Percentiles rank a stretch among this genome's conserved stretches.
These are phyloP conservation scores for Chironomus riparius DNA, from an alignment of 2,888 invertebrate genomes.

Conservation along the genomic window DNA sequence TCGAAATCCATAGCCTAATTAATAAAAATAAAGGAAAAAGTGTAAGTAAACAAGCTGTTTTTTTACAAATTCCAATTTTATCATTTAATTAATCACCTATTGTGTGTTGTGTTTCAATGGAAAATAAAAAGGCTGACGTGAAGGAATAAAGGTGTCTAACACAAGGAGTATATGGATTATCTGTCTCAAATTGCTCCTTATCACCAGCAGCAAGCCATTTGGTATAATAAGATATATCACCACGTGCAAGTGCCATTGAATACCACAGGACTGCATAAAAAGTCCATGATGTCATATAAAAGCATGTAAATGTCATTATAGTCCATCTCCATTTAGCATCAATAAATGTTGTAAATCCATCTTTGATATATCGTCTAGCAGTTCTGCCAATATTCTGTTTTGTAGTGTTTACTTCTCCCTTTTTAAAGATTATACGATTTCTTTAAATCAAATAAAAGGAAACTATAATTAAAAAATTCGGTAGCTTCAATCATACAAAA, in stretches of 20 bases:
- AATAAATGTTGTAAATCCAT: constrained; percentile 71
- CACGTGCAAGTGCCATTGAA: constrained; percentile 50
- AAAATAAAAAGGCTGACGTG: constrained; percentile 81
- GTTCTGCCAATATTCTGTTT: constrained; percentile 66
- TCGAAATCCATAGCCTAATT: constrained; percentile 57
- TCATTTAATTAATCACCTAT: constrained; percentile 45
- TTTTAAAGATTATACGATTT: constrained; percentile 61
- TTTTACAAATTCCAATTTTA: too few species aligned
- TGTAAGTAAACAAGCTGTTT: too few species aligned
- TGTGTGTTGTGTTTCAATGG: constrained; percentile 87
- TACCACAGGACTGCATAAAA: background rate
- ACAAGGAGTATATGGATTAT: constrained; percentile 63
- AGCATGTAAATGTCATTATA: background rate
- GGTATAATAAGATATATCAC: constrained; percentile 72
- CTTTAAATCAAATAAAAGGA: too few species aligned
- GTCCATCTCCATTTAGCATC: constrained; percentile 84
- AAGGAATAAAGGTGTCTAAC: constrained; percentile 71
- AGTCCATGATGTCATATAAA: background rate
- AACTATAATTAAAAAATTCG: too few species aligned
- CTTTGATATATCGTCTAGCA: constrained; percentile 60
- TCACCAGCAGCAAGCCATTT: constrained; percentile 66
- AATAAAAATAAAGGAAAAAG: too few species aligned
- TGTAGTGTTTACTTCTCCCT: constrained; percentile 84
- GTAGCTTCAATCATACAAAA: too few species aligned
- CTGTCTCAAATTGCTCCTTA: constrained; percentile 44